phyloP scores from a whole-genome alignment of 2,888 invertebrate genomes.

The Cynaeus angustus region DNA sequence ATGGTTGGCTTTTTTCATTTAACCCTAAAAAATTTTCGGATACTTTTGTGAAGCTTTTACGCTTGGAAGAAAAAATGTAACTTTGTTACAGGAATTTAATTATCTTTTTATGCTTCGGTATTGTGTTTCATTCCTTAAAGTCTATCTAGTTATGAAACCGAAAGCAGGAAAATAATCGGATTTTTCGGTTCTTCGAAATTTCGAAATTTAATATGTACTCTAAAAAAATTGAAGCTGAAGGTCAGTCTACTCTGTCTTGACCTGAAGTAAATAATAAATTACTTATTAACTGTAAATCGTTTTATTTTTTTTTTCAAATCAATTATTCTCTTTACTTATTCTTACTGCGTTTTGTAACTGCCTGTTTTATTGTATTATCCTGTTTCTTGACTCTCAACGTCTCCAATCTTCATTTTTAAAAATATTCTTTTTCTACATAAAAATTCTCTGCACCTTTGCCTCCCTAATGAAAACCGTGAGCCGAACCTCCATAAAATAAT shows the following conservation, averaged over 20 bases:
- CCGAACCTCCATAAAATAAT: conserved; percentile 23
- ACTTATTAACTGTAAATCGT: too few species aligned
- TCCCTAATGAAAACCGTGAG: conserved; percentile 7
- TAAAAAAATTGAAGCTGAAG: background rate
- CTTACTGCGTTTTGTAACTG: too few species aligned
- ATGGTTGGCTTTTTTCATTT: conserved; percentile 11
- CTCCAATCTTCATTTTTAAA: background rate
- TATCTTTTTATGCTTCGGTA: conserved; percentile 34
- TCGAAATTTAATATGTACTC: background rate
- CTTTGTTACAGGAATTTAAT: conserved; percentile 29
- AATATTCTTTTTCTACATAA: conserved; percentile 1
- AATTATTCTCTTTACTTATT: too few species aligned
- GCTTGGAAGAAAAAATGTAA: conserved; percentile 27
- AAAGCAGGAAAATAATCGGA: conserved; percentile 29
- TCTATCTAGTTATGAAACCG: conserved; percentile 27
- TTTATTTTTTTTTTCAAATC: too few species aligned
- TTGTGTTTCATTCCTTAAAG: conserved; percentile 32
- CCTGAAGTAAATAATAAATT: too few species aligned
- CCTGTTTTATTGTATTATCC: too few species aligned
- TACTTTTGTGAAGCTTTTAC: conserved; percentile 34
- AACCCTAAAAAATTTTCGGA: conserved; percentile 20
- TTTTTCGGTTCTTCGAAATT: conserved; percentile 11
- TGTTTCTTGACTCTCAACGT: too few species aligned
- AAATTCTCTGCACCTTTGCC: conserved; percentile 4
- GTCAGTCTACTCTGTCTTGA: too few species aligned